Percentiles rank a stretch among this genome's conserved stretches.
Conservation (phyloP, 2,888 invertebrate genomes). For the Platycnemis pennipes region DNA sequence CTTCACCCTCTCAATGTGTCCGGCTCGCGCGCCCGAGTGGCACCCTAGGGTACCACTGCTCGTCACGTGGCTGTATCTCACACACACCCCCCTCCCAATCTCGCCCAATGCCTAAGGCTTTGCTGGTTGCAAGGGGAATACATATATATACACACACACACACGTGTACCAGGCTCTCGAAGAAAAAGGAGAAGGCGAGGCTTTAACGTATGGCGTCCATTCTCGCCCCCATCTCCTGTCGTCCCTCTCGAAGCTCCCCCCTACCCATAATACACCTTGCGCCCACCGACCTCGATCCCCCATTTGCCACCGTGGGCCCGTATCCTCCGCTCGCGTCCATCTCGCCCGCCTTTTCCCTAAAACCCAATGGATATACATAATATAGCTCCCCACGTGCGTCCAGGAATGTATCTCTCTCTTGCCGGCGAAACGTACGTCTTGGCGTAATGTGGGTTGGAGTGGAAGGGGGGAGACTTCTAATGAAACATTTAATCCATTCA, state of each 20-base stretch:
- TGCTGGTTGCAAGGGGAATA: too few relatives aligned
- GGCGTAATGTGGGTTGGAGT: neutral
- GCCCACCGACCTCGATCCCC: neutral
- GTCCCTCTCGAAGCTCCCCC: neutral
- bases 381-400: neutral
- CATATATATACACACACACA: neutral
- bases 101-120: neutral
- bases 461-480: neutral
- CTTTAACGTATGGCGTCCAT: conserved; percentile 53
- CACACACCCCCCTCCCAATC: neutral
- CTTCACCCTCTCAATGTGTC: neutral
- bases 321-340: neutral
- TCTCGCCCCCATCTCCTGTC: neutral
- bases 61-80: conserved; percentile 52
- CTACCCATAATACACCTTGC: neutral
- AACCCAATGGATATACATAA: conserved; percentile 32
- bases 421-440: neutral
- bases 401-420: neutral
- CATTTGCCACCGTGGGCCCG: neutral
- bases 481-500: conserved; percentile 67
- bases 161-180: neutral
- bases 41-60: conserved; percentile 44
- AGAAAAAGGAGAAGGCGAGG: neutral
- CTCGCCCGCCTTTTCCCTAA: conserved; percentile 12
- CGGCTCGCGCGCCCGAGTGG: conserved; percentile 4